These are phyloP conservation scores for Zeuzera pyrina DNA, from an alignment of 2,888 invertebrate genomes.

Conservation along the genomic window DNA sequence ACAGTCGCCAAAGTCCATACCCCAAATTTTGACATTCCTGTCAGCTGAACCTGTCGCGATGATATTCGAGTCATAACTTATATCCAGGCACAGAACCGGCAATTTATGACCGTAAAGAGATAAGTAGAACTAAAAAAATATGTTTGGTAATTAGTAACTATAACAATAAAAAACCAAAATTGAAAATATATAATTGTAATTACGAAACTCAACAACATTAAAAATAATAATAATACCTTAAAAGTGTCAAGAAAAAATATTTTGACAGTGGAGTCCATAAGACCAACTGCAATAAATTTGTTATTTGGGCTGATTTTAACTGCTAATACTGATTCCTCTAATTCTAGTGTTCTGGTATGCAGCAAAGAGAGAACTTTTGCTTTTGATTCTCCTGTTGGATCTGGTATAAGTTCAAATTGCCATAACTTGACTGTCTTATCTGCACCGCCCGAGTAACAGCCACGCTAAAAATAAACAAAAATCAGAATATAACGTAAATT, in stretches of 20 bases:
- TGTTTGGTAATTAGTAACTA: neutral
- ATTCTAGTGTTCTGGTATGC: constrained; percentile 85
- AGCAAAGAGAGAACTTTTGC: constrained; percentile 82
- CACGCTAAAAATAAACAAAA: constrained; percentile 68
- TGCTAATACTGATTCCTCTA: constrained; percentile 90
- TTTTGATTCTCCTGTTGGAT: constrained; percentile 74
- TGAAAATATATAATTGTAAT: neutral
- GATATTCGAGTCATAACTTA: constrained; percentile 88
- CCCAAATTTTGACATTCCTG: constrained; percentile 97
- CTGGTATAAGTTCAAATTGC: constrained; percentile 89
- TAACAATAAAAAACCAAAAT: neutral
- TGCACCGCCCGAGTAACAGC: constrained; percentile 88
- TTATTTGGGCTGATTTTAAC: constrained; percentile 88
- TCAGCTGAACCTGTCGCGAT: constrained; percentile 97
- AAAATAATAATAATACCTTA: constrained; percentile 75
- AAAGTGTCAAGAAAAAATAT: constrained; percentile 95
- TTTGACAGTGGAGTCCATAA: constrained; percentile 95
- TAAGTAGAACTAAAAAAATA: constrained; percentile 83
- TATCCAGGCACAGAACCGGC: constrained; percentile 94
- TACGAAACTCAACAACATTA: neutral
- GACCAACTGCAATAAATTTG: constrained; percentile 89
- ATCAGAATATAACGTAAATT: neutral
- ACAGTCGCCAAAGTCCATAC: constrained; percentile 98
- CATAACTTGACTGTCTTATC: constrained; percentile 95
- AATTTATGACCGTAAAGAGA: constrained; percentile 97